phyloP scores from a whole-genome alignment of 2,797 vertebrate genomes.

The Tachyglossus aculeatus region DNA sequence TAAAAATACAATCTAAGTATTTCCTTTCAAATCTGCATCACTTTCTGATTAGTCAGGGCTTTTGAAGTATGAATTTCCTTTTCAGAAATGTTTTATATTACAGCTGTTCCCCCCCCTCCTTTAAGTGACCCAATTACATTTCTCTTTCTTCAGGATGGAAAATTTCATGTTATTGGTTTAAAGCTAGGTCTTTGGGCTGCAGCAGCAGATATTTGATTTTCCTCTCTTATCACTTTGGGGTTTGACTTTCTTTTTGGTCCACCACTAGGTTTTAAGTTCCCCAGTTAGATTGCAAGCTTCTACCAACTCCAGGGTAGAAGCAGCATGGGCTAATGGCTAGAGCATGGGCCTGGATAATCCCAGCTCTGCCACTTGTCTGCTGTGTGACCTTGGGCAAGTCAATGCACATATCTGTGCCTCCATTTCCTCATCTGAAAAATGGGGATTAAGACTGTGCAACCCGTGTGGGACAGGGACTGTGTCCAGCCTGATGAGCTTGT shows the following conservation, averaged over 20 bases:
- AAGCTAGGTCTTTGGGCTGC: constrained; percentile 27
- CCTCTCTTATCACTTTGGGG: constrained; percentile 12
- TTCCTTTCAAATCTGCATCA: constrained; percentile 69
- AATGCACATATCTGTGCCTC: too few relatives aligned
- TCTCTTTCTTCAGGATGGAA: constrained; percentile 57
- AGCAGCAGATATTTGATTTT: constrained; percentile 28
- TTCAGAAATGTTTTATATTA: constrained; percentile 63
- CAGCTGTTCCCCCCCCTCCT: constrained; percentile 43
- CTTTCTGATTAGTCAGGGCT: constrained; percentile 63
- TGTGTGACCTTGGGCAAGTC: too few relatives aligned
- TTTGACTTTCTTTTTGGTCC: constrained; percentile 9
- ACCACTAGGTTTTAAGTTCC: background rate
- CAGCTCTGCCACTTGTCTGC: background rate
- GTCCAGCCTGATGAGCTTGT: too few relatives aligned
- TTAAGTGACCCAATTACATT: constrained; percentile 56
- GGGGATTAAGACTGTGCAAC: too few relatives aligned
- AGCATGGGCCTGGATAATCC: background rate
- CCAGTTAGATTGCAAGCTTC: too few relatives aligned
- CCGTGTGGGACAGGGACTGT: too few relatives aligned
- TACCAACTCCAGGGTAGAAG: too few relatives aligned
- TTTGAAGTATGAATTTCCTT: constrained; percentile 64
- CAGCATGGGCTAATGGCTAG: too few relatives aligned
- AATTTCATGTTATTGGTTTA: constrained; percentile 42
- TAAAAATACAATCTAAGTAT: constrained; percentile 66
- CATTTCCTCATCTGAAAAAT: too few relatives aligned